These are phyloP conservation scores for Camelus dromedarius DNA, from an alignment of 2,113 vertebrate species.

Conservation along the genomic window DNA sequence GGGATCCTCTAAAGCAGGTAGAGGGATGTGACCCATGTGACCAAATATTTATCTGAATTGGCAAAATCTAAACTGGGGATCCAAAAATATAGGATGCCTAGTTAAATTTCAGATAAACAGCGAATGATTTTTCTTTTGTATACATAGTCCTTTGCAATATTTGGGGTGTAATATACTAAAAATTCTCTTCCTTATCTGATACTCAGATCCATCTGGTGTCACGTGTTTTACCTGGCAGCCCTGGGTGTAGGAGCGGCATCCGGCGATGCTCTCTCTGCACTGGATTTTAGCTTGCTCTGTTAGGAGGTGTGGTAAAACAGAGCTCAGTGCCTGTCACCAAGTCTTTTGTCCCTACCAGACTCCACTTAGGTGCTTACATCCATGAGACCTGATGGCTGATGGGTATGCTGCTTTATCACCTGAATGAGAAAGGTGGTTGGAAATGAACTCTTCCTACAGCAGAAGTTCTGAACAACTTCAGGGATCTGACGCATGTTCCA, in stretches of 20 bases:
- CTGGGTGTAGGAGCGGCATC: background rate
- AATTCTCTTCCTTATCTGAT: background rate
- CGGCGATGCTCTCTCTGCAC: background rate
- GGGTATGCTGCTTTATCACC: background rate
- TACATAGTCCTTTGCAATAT: background rate
- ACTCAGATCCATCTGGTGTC: background rate
- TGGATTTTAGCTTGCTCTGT: background rate
- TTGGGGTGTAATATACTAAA: background rate
- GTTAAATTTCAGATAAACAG: background rate
- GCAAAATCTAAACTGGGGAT: background rate
- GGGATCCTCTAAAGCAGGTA: background rate
- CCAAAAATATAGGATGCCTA: background rate
- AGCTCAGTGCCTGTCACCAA: background rate
- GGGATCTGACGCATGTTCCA: background rate
- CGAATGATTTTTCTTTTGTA: background rate
- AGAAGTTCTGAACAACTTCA: constrained; percentile 17
- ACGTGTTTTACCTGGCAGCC: background rate
- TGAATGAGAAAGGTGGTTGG: background rate
- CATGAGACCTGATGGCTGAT: background rate
- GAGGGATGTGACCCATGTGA: background rate
- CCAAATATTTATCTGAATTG: background rate
- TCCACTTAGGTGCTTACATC: background rate
- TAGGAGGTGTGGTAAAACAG: background rate
- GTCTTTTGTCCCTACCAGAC: background rate
- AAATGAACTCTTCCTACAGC: background rate